phyloP scores from a whole-genome alignment of 1,140 invertebrate species.

The Pseudomyrmex gracilis region DNA sequence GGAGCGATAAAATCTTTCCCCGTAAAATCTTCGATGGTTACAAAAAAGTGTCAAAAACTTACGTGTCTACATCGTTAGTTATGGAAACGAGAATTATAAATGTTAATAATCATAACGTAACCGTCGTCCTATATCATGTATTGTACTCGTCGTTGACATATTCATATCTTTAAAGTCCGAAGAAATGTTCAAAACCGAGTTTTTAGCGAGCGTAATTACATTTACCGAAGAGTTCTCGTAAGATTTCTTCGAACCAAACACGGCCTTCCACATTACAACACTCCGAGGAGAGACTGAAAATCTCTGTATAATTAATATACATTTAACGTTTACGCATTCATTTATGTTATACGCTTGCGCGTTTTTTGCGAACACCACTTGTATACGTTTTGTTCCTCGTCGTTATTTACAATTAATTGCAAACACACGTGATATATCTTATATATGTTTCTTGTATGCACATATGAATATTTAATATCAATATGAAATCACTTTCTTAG shows the following conservation, averaged over 20 bases:
- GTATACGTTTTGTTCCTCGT: neutral
- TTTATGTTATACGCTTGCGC: neutral
- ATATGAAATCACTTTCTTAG: too few species aligned
- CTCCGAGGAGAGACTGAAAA: constrained; percentile 72
- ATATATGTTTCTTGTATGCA: too few species aligned
- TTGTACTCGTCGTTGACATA: too few species aligned
- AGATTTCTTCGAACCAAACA: constrained; percentile 68
- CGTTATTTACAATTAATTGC: constrained; percentile 3
- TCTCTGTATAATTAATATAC: constrained; percentile 43
- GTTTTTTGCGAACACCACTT: constrained; percentile 19
- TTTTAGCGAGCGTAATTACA: neutral
- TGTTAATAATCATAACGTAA: constrained; percentile 14
- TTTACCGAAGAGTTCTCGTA: neutral
- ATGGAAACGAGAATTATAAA: constrained; percentile 23
- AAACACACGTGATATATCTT: neutral
- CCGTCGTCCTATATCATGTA: constrained; percentile 47
- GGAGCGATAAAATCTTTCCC: neutral
- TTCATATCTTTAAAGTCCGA: neutral
- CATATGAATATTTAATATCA: too few species aligned
- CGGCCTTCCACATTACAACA: constrained; percentile 71
- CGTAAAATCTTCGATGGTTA: neutral
- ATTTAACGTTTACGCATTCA: constrained; percentile 10
- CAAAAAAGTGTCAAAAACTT: constrained; percentile 29
- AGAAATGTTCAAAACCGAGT: neutral
- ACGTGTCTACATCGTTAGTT: neutral